A percentile compares a stretch with the other conserved stretches of the same genome.
Evolutionary conservation across 2,888 invertebrate species (phyloP).

Genomic region (Sipha maydis): DNA sequence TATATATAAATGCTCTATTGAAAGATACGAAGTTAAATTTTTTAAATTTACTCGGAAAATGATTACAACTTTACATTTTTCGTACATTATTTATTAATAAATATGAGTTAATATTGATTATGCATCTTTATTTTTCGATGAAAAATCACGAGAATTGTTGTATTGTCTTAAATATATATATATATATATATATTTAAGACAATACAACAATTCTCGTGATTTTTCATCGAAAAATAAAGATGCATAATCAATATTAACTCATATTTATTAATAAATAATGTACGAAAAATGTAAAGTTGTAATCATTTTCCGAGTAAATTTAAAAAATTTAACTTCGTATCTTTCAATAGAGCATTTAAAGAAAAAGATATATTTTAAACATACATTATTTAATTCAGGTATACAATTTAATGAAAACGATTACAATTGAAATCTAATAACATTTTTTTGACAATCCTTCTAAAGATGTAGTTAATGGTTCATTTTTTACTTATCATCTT

Average conservation of each 20-base stretch:
- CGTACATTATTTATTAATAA: no score
- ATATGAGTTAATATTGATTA: no score
- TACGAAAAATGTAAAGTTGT: no score
- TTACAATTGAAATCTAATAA: background rate
- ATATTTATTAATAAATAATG: no score
- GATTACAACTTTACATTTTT: background rate
- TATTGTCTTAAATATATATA: no score
- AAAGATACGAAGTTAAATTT: background rate
- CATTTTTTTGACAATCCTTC: background rate
- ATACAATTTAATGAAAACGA: background rate
- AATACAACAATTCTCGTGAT: no score
- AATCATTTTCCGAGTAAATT: background rate
- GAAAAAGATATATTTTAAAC: no score
- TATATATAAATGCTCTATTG: background rate
- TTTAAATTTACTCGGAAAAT: background rate
- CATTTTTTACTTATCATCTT: background rate
- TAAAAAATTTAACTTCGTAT: background rate
- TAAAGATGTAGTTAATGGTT: slow-evolving; percentile 2
- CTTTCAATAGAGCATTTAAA: background rate
- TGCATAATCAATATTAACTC: no score
- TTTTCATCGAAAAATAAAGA: no score
- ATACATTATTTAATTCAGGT: background rate
- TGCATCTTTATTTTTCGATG: no score
- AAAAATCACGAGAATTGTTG: no score
- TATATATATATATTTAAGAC: no score